Evolutionary conservation across 2,113 vertebrate species (phyloP).

Genomic region (Notothenia rossii): DNA sequence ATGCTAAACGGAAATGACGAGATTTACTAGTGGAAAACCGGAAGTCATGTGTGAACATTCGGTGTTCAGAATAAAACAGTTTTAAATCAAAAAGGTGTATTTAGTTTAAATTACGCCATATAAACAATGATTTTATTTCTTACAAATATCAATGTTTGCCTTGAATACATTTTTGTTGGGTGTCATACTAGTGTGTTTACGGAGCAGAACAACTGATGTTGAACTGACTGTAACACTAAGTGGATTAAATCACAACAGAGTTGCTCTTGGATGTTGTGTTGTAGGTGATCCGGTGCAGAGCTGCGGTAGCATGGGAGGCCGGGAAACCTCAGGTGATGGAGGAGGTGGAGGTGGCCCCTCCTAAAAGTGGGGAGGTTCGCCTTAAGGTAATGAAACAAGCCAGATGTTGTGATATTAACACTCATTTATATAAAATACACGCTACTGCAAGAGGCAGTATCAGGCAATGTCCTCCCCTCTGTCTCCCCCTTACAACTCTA

Average conservation of each 20-base stretch:
- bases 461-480: neutral
- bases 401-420: neutral
- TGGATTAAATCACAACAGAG: neutral
- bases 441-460: neutral
- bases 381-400: slow-evolving; percentile 75
- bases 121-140: no score
- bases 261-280: neutral
- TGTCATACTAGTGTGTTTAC: neutral
- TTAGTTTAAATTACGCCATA: no score
- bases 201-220: neutral
- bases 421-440: neutral
- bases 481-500: neutral
- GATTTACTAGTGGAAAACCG: no score
- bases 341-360: slow-evolving; percentile 84
- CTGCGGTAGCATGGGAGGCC: slow-evolving; percentile 85
- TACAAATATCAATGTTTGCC: neutral
- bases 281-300: slow-evolving; percentile 85
- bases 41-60: no score
- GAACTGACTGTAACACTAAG: neutral
- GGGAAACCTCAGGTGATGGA: slow-evolving; percentile 80
- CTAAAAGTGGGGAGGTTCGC: slow-evolving; percentile 81
- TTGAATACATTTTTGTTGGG: neutral
- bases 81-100: no score
- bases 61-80: no score
- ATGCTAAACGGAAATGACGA: no score